phyloP scores from a whole-genome alignment of 2,797 vertebrate genomes.

The Chiroxiphia lanceolata region DNA sequence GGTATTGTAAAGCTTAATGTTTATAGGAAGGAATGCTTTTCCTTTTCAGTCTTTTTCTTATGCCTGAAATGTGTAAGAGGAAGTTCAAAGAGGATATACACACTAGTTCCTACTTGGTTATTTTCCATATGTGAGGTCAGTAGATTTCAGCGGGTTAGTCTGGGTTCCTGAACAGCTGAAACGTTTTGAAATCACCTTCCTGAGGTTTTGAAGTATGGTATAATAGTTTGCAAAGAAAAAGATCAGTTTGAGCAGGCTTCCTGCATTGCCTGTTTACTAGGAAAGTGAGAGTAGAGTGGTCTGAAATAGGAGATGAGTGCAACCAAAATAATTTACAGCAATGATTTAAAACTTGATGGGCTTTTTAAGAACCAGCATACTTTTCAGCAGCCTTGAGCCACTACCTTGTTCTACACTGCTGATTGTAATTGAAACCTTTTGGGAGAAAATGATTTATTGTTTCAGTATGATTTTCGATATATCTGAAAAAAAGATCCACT shows the following conservation, averaged over 20 bases:
- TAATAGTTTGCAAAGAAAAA: not conserved
- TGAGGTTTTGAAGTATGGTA: constrained; percentile 11
- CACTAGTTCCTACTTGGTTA: not conserved
- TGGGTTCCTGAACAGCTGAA: constrained; percentile 16
- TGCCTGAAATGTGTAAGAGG: constrained; percentile 25
- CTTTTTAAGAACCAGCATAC: not conserved
- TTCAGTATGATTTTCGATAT: not conserved
- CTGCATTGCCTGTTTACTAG: not conserved
- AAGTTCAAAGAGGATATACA: constrained; percentile 26
- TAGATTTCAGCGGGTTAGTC: constrained; percentile 28
- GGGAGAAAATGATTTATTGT: not conserved
- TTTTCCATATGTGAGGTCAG: constrained; percentile 19
- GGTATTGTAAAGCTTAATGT: constrained; percentile 11
- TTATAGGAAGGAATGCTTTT: constrained; percentile 42
- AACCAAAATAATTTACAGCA: not conserved
- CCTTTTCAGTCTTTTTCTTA: constrained; percentile 25
- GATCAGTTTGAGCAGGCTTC: not conserved
- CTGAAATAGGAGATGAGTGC: not conserved
- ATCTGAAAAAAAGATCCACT: not conserved
- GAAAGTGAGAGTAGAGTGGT: constrained; percentile 1
- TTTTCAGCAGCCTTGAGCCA: not conserved
- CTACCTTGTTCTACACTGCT: not conserved
- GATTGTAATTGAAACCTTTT: not conserved
- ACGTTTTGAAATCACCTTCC: constrained; percentile 28
- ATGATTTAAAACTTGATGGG: not conserved